phyloP scores from a whole-genome alignment of 1,140 invertebrate species.

The Neodiprion virginianus region DNA sequence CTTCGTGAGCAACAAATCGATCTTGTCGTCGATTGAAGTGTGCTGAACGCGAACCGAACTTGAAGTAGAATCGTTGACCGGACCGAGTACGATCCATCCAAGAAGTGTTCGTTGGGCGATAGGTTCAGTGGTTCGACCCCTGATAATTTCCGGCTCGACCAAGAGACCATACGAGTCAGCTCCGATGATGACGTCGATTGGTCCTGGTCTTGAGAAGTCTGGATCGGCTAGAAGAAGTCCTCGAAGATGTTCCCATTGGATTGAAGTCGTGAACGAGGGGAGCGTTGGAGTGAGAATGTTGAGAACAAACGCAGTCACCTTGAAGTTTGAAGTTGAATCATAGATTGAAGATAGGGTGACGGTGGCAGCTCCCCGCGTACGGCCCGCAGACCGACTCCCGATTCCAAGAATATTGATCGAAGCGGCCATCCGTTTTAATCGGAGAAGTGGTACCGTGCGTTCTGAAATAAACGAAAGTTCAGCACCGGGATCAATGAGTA shows the following conservation, averaged over 20 bases:
- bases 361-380: no score
- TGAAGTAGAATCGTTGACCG: neutral
- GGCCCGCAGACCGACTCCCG: neutral
- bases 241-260: neutral
- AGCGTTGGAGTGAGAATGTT: no score
- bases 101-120: slow-evolving; percentile 20
- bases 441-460: slow-evolving; percentile 27
- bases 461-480: slow-evolving; percentile 28
- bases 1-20: slow-evolving; percentile 1
- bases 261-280: no score
- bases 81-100: slow-evolving; percentile 23
- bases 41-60: neutral
- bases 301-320: no score
- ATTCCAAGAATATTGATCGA: neutral
- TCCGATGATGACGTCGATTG: slow-evolving; percentile 16
- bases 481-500: neutral
- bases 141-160: slow-evolving; percentile 12
- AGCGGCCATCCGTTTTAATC: slow-evolving; percentile 12
- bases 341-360: no score
- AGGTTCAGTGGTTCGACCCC: slow-evolving; percentile 6
- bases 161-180: slow-evolving; percentile 20
- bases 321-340: no score
- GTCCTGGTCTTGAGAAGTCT: slow-evolving; percentile 10
- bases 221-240: neutral
- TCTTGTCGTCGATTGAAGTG: slow-evolving; percentile 8